phyloP scores from a whole-genome alignment of 1,140 invertebrate species.

The Solen grandis region DNA sequence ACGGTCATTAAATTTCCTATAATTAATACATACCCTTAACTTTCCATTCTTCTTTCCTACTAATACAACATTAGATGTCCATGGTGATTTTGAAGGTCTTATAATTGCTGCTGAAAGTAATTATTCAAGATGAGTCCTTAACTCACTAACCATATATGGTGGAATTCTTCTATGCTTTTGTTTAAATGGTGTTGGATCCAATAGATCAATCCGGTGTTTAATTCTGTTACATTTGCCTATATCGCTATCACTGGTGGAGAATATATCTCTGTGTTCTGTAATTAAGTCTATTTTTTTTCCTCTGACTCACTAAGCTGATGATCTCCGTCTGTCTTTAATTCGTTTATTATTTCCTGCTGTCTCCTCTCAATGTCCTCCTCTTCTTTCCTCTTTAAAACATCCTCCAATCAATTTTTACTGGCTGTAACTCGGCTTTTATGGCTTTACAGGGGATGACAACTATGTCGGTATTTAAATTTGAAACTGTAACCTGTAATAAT shows the following conservation, averaged over 20 bases:
- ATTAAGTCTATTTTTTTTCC: conserved; percentile 7
- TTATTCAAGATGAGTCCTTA: too few relatives aligned
- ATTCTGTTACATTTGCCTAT: conserved; percentile 12
- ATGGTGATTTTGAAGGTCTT: too few relatives aligned
- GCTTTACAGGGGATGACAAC: conserved; percentile 48
- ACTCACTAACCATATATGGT: too few relatives aligned
- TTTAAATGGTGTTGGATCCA: conserved; percentile 15
- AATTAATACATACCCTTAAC: too few relatives aligned
- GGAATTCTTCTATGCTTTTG: conserved; percentile 18
- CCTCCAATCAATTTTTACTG: conserved; percentile 41
- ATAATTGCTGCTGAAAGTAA: too few relatives aligned
- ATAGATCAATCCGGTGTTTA: conserved; percentile 28
- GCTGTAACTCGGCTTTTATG: conserved; percentile 54
- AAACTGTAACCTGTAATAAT: conserved; percentile 46
- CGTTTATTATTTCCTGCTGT: not conserved
- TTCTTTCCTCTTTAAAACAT: not conserved
- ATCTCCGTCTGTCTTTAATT: conserved; percentile 11
- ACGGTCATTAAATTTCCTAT: too few relatives aligned
- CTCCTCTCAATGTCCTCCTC: not conserved
- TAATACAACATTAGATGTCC: too few relatives aligned
- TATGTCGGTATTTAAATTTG: conserved; percentile 42
- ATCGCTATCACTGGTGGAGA: conserved; percentile 24
- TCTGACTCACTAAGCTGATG: too few relatives aligned
- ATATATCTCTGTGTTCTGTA: conserved; percentile 8
- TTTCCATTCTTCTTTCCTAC: too few relatives aligned